Percentiles rank a stretch among this genome's conserved stretches.
Evolutionary conservation across 1,140 invertebrate species (phyloP).

Genomic region (Caenorhabditis tropicalis): DNA sequence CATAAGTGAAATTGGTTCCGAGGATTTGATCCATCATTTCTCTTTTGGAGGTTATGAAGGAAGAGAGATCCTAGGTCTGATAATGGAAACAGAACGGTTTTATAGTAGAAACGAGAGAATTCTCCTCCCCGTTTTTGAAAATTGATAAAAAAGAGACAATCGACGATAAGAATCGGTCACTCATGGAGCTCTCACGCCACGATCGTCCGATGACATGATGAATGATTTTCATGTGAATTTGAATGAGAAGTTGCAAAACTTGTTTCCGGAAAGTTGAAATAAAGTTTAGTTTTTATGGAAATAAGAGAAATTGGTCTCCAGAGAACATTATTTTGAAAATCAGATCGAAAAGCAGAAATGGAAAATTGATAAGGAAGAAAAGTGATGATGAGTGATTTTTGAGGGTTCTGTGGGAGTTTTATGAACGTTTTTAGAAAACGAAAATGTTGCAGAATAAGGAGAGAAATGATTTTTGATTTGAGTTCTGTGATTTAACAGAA

Average conservation of each 20-base stretch:
- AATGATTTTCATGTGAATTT: slow-evolving; percentile 22
- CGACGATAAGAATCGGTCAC: not conserved
- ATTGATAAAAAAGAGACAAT: not conserved
- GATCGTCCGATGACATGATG: slow-evolving; percentile 27
- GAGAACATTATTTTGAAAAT: too few relatives aligned
- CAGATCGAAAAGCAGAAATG: not conserved
- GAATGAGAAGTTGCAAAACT: not conserved
- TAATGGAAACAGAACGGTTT: not conserved
- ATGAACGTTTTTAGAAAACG: not conserved
- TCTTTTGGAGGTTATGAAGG: not conserved
- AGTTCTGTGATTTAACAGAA: too few relatives aligned
- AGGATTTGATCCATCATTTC: slow-evolving; percentile 49
- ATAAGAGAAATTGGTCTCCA: too few relatives aligned
- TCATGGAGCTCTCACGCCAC: slow-evolving; percentile 29
- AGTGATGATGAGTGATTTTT: not conserved
- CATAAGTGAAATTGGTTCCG: slow-evolving; percentile 52
- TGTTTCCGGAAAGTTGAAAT: too few relatives aligned
- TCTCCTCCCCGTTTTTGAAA: slow-evolving; percentile 11
- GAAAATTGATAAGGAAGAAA: not conserved
- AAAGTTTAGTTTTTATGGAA: too few relatives aligned
- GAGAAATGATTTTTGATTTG: not conserved
- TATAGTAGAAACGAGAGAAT: not conserved
- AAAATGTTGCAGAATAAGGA: not conserved
- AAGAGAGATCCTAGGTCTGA: not conserved
- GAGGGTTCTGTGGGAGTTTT: slow-evolving; percentile 18